Evolutionary conservation across 1,140 invertebrate species (phyloP).

Genomic region (Calosoma granatense): DNA sequence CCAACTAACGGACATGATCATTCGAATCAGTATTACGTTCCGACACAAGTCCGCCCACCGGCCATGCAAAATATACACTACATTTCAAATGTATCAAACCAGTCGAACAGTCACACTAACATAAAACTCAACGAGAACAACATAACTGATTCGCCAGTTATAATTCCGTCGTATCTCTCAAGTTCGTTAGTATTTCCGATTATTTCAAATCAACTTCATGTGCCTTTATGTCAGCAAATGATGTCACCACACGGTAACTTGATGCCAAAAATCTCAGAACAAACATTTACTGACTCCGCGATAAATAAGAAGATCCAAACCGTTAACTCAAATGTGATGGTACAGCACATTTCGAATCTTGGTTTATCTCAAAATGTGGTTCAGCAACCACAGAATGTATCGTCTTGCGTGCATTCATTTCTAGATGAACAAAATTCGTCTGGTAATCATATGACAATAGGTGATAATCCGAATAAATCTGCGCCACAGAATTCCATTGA

Average conservation of each 20-base stretch:
- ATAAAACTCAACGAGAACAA: not conserved
- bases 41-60: no score
- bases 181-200: not conserved
- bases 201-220: not conserved
- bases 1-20: no score
- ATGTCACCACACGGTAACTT: not conserved
- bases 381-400: not conserved
- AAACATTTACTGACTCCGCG: not conserved
- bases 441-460: not conserved
- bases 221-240: not conserved
- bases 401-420: not conserved
- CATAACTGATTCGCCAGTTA: not conserved
- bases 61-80: no score
- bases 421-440: not conserved
- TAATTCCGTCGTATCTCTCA: not conserved
- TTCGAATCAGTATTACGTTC: no score
- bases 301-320: not conserved
- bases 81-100: no score
- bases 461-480: not conserved
- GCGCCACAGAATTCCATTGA: slow-evolving; percentile 38
- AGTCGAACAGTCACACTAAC: no score
- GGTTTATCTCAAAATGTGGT: not conserved
- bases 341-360: not conserved
- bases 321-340: not conserved
- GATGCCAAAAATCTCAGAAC: not conserved